Evolutionary conservation across 2,113 vertebrate species (phyloP).

Genomic region (Cynopterus brachyotis): DNA sequence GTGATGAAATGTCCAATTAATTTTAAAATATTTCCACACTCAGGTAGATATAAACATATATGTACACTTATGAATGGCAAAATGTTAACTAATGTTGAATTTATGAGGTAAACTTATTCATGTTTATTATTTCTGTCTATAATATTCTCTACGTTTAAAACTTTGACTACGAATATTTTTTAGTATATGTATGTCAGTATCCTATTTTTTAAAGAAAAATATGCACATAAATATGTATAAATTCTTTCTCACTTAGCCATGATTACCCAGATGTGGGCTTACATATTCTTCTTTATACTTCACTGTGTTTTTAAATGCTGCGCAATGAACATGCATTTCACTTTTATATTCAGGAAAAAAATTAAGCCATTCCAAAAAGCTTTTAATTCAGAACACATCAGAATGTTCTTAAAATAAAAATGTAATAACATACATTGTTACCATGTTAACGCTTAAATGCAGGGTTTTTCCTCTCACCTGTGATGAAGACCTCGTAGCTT

Average conservation of each 20-base stretch:
- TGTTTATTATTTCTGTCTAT: not conserved
- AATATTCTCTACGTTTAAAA: not conserved
- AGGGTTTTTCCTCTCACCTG: slow-evolving; percentile 85
- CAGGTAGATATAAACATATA: not conserved
- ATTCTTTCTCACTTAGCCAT: not conserved
- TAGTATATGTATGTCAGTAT: not conserved
- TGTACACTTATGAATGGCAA: not conserved
- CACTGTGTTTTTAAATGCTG: not conserved
- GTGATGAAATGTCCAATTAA: not conserved
- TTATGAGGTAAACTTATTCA: not conserved
- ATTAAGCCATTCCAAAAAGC: not conserved
- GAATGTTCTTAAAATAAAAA: not conserved
- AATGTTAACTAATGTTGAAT: not conserved
- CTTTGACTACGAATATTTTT: not conserved
- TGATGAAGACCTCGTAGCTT: slow-evolving; percentile 98
- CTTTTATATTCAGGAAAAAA: slow-evolving; percentile 25
- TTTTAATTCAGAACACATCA: slow-evolving; percentile 19
- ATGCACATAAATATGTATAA: not conserved
- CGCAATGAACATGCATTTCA: not conserved
- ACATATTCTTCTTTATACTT: not conserved
- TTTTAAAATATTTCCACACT: slow-evolving; percentile 28
- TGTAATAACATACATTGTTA: not conserved
- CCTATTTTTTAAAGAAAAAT: not conserved
- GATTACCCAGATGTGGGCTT: not conserved
- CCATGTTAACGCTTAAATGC: not conserved